These are phyloP conservation scores for Hyles lineata DNA, from an alignment of 2,888 invertebrate genomes.

Conservation along the genomic window DNA sequence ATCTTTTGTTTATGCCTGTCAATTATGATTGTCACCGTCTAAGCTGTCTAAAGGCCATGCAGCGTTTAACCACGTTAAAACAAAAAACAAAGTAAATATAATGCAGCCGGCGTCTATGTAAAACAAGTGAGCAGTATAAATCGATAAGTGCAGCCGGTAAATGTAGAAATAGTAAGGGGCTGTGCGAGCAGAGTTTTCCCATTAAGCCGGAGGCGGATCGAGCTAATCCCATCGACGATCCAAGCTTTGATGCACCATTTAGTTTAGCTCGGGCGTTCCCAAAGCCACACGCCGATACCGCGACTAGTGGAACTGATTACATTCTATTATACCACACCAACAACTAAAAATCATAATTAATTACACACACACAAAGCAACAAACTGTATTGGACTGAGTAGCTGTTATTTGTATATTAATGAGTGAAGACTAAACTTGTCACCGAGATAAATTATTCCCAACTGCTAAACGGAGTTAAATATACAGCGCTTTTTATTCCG, in stretches of 20 bases:
- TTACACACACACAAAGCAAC: neutral
- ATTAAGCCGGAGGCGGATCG: slow-evolving; percentile 50
- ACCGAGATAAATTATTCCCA: slow-evolving; percentile 7
- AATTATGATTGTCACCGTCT: neutral
- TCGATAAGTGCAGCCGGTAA: slow-evolving; percentile 38
- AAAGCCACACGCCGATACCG: slow-evolving; percentile 22
- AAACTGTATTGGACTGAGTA: no score
- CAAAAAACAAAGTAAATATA: neutral
- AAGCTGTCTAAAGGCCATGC: neutral
- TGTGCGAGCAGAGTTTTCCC: slow-evolving; percentile 44
- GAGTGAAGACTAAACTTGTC: slow-evolving; percentile 3
- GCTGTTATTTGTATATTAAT: no score
- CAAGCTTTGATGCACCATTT: slow-evolving; percentile 46
- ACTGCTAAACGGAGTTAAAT: slow-evolving; percentile 20
- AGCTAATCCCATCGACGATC: slow-evolving; percentile 50
- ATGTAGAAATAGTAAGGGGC: slow-evolving; percentile 37
- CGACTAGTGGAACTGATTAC: neutral
- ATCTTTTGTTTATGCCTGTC: no score
- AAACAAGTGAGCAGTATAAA: slow-evolving; percentile 7
- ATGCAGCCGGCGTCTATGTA: neutral
- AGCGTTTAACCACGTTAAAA: neutral
- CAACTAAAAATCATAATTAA: neutral
- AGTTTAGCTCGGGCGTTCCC: slow-evolving; percentile 35
- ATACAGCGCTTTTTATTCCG: slow-evolving; percentile 16
- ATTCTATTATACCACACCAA: neutral